These are phyloP conservation scores for Blastobasis lacticolella DNA, from an alignment of 2,888 invertebrate genomes.

Conservation along the genomic window DNA sequence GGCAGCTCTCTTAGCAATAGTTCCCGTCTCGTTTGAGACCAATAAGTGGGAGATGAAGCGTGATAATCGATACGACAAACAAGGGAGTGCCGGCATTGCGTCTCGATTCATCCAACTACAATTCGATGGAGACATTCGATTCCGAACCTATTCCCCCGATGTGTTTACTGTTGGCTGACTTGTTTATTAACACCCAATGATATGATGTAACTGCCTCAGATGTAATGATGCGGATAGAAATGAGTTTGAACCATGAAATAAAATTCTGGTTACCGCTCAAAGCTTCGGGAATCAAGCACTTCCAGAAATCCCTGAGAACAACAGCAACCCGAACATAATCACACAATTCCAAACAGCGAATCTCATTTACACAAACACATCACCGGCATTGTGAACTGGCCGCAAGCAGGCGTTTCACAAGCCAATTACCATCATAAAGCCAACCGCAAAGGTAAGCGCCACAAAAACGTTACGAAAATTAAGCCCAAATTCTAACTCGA, in stretches of 20 bases:
- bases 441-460: conserved; percentile 33
- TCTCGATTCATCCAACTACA: conserved; percentile 36
- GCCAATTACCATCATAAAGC: conserved; percentile 37
- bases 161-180: conserved; percentile 23
- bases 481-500: conserved; percentile 37
- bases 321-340: neutral
- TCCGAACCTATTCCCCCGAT: conserved; percentile 44
- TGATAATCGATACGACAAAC: conserved; percentile 70
- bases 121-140: conserved; percentile 40
- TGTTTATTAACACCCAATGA: neutral
- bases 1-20: no score
- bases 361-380: conserved; percentile 12
- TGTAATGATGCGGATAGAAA: no score
- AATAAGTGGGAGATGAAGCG: conserved; percentile 66
- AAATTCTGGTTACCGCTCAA: no score
- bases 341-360: conserved; percentile 5
- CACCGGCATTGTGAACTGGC: conserved; percentile 15
- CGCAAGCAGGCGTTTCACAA: conserved; percentile 34
- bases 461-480: conserved; percentile 42
- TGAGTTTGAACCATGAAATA: no score
- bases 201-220: no score
- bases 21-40: conserved; percentile 22
- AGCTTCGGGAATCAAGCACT: no score
- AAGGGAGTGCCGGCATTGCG: conserved; percentile 49
- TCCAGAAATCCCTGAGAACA: no score